A percentile compares a stretch with the other conserved stretches of the same genome.
phyloP scores from a whole-genome alignment of 2,888 invertebrate species.

The Nycteola revayana region DNA sequence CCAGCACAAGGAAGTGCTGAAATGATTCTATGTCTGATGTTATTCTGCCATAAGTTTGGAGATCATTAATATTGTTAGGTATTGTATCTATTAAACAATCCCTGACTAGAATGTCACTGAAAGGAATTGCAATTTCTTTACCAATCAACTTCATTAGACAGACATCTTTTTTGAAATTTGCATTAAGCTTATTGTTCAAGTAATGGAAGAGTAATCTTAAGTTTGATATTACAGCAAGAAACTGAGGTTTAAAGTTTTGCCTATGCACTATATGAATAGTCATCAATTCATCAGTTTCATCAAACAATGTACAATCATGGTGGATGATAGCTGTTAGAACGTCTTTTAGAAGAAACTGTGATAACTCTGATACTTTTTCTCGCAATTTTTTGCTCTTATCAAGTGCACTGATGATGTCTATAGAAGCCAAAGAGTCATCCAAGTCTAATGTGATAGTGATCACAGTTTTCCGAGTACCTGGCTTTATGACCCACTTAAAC shows the following conservation, averaged over 20 bases:
- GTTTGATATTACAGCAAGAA: slow-evolving; percentile 81
- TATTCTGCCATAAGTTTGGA: slow-evolving; percentile 84
- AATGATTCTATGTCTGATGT: slow-evolving; percentile 85
- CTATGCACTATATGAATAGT: slow-evolving; percentile 63
- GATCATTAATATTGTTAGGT: slow-evolving; percentile 87
- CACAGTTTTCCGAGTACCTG: slow-evolving; percentile 45
- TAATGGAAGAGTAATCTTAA: slow-evolving; percentile 81
- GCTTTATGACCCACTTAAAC: slow-evolving; percentile 60
- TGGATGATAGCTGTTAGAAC: slow-evolving; percentile 83
- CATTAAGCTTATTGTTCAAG: slow-evolving; percentile 79
- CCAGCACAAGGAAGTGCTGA: slow-evolving; percentile 82
- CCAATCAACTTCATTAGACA: slow-evolving; percentile 82
- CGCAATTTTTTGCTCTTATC: slow-evolving; percentile 60
- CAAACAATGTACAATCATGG: slow-evolving; percentile 62
- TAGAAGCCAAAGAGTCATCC: slow-evolving; percentile 41
- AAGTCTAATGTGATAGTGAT: slow-evolving; percentile 60
- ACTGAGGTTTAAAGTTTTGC: slow-evolving; percentile 63
- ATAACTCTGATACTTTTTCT: slow-evolving; percentile 79
- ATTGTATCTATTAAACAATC: slow-evolving; percentile 89
- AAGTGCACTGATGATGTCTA: slow-evolving; percentile 65
- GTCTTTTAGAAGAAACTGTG: slow-evolving; percentile 80
- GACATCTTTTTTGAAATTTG: slow-evolving; percentile 60
- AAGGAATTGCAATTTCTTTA: slow-evolving; percentile 76
- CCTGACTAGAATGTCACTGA: slow-evolving; percentile 85
- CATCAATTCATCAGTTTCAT: slow-evolving; percentile 55